Evolutionary conservation across 2,113 vertebrate species (phyloP), one percentile per base, ranked within the genome.

Genomic region (Potamarius usumacintae): DNA sequence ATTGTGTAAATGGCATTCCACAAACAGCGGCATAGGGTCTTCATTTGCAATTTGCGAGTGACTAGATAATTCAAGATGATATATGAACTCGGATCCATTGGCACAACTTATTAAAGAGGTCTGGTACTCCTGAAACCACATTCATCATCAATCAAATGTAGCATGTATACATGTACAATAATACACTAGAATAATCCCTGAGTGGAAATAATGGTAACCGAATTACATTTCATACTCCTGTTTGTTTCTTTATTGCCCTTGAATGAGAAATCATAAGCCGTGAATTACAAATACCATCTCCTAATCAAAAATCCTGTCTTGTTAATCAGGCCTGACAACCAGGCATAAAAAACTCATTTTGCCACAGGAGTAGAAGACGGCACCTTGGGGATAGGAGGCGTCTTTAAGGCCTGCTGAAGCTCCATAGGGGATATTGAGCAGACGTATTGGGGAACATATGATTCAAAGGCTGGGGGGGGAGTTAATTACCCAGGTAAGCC

Each of bases 401-500:
- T 79, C 88, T 89, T 86, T 90, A 88, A 90, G 60, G 87, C 93
- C 87, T 90, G 83, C 84, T 34, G 67, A 22, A 10, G 58, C 78
- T 90, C 71, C 53, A 83, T 67, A 81, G 86, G 81, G 81, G 27
- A 85, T 11, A 57, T 58, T 7, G 58, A 92, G 90, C 92, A 90
- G 90, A 89, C 82, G 88, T 86, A 87, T 71, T 78, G 88, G 85
- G 88, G 91, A 92, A 91, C 90, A 91, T 91, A 86, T 85, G 84
- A 84, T 87, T 92, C 79, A 92, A 92, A 92, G 91, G 85, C 88
- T 85, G 17, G 84, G 55, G 15, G 52, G 53, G 74, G 67, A 94
- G 91, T 95, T 95, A 95, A 96, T 96, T 95, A 95, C 94, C 91
- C 95, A 93, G 94, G 93, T 95, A 92, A 94, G 94, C 94, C 95